Percentiles rank a stretch among this genome's conserved stretches.
phyloP scores from a whole-genome alignment of 2,888 invertebrate species.

The Pammene aurita region DNA sequence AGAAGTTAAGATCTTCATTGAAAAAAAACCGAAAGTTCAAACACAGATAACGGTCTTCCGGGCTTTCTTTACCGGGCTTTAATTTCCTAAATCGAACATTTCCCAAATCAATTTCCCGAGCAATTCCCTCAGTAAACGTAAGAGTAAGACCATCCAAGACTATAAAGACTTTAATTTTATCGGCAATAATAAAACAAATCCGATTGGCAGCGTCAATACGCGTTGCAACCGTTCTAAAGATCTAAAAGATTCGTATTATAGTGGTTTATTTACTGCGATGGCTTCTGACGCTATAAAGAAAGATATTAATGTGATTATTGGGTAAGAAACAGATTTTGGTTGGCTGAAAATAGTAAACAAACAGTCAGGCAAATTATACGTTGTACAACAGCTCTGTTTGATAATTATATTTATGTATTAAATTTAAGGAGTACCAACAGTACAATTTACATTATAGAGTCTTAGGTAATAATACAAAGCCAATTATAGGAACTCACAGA shows the following conservation, averaged over 20 bases:
- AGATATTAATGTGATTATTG: constrained; percentile 21
- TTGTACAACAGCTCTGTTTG: background rate
- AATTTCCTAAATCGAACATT: background rate
- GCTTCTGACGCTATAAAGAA: constrained; percentile 18
- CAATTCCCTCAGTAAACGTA: background rate
- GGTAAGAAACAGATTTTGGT: constrained; percentile 22
- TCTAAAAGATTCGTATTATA: constrained; percentile 19
- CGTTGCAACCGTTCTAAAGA: constrained; percentile 9
- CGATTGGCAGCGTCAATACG: constrained; percentile 24
- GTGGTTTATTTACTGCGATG: constrained; percentile 30
- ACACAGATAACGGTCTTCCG: too few relatives aligned
- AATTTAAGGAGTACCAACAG: too few relatives aligned
- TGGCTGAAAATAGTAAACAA: background rate
- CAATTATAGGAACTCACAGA: too few relatives aligned
- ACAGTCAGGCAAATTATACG: background rate
- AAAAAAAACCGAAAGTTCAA: too few relatives aligned
- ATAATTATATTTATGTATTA: background rate
- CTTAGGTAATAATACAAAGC: too few relatives aligned
- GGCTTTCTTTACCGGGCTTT: background rate
- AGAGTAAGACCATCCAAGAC: background rate
- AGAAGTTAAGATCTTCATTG: too few relatives aligned
- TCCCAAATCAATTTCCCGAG: background rate
- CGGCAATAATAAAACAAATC: constrained; percentile 38
- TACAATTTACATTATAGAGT: too few relatives aligned
- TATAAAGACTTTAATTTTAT: constrained; percentile 32